Conservation (phyloP, 2,888 invertebrate species). For the Cremastinae sp. region DNA sequence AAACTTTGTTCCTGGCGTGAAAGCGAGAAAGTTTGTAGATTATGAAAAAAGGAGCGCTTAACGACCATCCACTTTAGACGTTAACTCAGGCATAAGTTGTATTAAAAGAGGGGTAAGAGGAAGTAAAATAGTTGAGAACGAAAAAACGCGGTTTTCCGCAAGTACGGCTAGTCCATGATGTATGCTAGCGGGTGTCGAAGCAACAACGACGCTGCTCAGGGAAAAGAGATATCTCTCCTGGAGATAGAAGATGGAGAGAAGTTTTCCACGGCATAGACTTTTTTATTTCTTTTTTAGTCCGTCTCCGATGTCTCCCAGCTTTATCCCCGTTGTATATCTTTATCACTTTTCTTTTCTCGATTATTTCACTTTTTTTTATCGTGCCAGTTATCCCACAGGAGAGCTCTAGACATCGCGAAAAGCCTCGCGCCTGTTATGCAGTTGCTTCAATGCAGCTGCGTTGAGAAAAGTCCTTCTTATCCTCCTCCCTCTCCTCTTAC, state of each 20-base stretch:
- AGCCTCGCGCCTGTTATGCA: slow-evolving; percentile 53
- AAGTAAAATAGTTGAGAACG: not conserved
- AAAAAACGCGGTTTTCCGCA: slow-evolving; percentile 35
- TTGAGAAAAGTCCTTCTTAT: slow-evolving; percentile 38
- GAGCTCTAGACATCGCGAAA: slow-evolving; percentile 50
- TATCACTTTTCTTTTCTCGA: slow-evolving; percentile 54
- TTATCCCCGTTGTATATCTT: slow-evolving; percentile 51
- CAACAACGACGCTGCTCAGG: slow-evolving; percentile 26
- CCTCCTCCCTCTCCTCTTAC: not conserved
- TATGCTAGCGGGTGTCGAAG: slow-evolving; percentile 21
- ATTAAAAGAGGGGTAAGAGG: slow-evolving; percentile 22
- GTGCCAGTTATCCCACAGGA: slow-evolving; percentile 53
- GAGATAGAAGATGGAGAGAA: slow-evolving; percentile 58
- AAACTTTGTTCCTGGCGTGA: slow-evolving; percentile 59
- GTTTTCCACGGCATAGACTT: slow-evolving; percentile 51
- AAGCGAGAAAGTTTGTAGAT: slow-evolving; percentile 57
- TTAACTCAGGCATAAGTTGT: slow-evolving; percentile 54
- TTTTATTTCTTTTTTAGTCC: not conserved
- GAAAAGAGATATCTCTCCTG: slow-evolving; percentile 38
- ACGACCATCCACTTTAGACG: slow-evolving; percentile 61
- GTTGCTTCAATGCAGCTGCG: slow-evolving; percentile 44
- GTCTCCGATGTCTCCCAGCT: slow-evolving; percentile 23
- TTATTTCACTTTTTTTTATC: slow-evolving; percentile 6
- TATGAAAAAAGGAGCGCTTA: slow-evolving; percentile 55
- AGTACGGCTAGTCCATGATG: slow-evolving; percentile 32